Base-by-base conservation (phyloP, 2,113 vertebrate species). In the Conger conger region DNA sequence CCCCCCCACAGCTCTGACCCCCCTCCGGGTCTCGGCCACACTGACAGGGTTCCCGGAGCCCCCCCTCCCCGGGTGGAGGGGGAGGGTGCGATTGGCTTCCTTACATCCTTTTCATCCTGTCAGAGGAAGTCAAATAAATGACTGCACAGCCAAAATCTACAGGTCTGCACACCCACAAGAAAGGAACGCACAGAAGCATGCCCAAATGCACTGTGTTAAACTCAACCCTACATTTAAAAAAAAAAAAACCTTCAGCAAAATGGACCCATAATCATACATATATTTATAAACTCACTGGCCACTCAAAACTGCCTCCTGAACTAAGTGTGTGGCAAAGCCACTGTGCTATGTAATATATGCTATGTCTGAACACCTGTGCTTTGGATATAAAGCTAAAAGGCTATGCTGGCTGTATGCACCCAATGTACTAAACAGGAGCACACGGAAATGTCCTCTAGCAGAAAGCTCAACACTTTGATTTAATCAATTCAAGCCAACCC, bases 401-500 rank as follows among this genome's bases (percentile, higher is more conserved):
- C 57, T 63, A 6, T 27, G 57, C 57, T 63, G 57, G 20, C 57
- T 63, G 1, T 27, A 27, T 6, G 20, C 20, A 63, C 18, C 45
- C 45, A 13, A 15, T 50, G 45, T 50, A 50, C 45, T 50, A 13
- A 50, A 11, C 45, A 50, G 45, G 45, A 50, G 79, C 17, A 80
- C 27, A 45, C 79, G 11, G 38, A 45, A 13, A 45, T 30, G 50
- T 80, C 42, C 30, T 50, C 40, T 45, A n/a, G 20, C 33, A 16
- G 27, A 33, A 53, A 82, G 53, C 36, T 36, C 35, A 15, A 73
- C 36, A 79, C 77, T 37, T 9, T 38, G 36, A 36, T 60, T 37
- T 68, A 40, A 82, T 82, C 54, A 68, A 68, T 73, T 40, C 57
- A 60, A 82, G 54, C 23, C 15, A 68, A 79, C 36, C 81, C 35